Evolutionary conservation across 2,888 invertebrate genomes (phyloP), one percentile per base, ranked within the genome.

Genomic region (Sphaerophoria taeniata): DNA sequence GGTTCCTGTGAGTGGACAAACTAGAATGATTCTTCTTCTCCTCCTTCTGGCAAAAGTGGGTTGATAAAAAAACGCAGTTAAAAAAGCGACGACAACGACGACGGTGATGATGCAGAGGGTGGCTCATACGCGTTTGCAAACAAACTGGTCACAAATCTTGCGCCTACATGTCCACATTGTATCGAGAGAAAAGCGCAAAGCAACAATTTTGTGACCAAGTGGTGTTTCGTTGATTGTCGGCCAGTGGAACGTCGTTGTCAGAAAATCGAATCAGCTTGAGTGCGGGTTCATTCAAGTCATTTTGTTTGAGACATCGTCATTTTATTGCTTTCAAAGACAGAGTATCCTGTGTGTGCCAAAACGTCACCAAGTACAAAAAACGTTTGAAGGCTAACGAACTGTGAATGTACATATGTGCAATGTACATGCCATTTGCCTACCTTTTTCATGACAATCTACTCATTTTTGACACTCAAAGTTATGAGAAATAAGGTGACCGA

Each of bases 11-110:
- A 45, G 72, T 60, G 81, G 85, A 81, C 69, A 85, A 85, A 85
- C 85, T 76, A 76, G 85, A 85, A 81, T 76, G 63, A 31, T 81
- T 81, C 81, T 73, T 73, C 76, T 70, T 70, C 69, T 60, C 2
- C 24, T 24, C 2, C 24, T 24, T 24, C 24, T 24, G 1, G 24
- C 24, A 31, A 43, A 76, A 76, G 76, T 75, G 80, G 80, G 80
- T 79, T 80, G 73, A 73, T 70, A 58, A 43, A 24, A 24, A 24
- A 49, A 47, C 60, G 58, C 33, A 65, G 65, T 43, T 24, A 24
- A 31, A 69, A 47, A 9, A 56, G 72, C 58, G 16, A 69, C 33
- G 76, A 39, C 14, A 16, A 55, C 45, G 70, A 45, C 65, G 72
- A 60, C 65, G 60, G 53, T 39, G 45, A 39, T 43, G 33, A 55